Base-by-base conservation (phyloP, 2,797 vertebrate species). In the Chromobotia macracanthus region DNA sequence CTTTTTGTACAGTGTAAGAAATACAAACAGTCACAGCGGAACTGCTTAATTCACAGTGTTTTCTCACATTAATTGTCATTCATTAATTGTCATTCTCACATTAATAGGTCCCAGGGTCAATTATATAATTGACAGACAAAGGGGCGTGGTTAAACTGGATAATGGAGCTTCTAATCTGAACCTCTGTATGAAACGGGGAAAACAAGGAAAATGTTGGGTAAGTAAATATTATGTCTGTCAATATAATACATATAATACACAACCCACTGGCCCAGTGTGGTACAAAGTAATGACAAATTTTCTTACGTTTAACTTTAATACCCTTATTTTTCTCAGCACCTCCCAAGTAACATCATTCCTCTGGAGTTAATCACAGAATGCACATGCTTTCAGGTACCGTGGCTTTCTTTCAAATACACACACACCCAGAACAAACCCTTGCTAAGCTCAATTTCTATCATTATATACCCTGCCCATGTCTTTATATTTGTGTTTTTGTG, bases 331-430 rank as follows among this genome's bases (percentile, higher is more conserved):
- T 68, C 23, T 58, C 12, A 75, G 71, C 5, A 2, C 6, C 23
- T 31, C 16, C 1, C 46, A 15, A 60, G 61, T 12, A 82, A 0
- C 13, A 82, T 73, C 75, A 82, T 94, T 79, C 91, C 92, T 0
- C 72, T 94, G 73, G 50, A 84, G 55, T 85, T 87, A 31, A 80
- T 93, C 75, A 88, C 89, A 12, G 82, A 86, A 70, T 94, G 93
- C 90, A 84, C 83, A 77, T 94, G 93, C 87, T 77, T 94, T 41
- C 84, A 92, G 93, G 93, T 94, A 85, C 73, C 46, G 13, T 15
- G 28, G 6, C 10, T 13, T 28, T 51, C 46, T 75, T 66, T 68
- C 18, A 31, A 44, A 21, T 0, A 48, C 21, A 71, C 21, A 71
- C 7, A 72, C 35, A 66, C 35, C 2, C 16, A 25, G 31, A 64